Base-by-base conservation (phyloP, 2,888 invertebrate species). In the Priocnemis perturbator region DNA sequence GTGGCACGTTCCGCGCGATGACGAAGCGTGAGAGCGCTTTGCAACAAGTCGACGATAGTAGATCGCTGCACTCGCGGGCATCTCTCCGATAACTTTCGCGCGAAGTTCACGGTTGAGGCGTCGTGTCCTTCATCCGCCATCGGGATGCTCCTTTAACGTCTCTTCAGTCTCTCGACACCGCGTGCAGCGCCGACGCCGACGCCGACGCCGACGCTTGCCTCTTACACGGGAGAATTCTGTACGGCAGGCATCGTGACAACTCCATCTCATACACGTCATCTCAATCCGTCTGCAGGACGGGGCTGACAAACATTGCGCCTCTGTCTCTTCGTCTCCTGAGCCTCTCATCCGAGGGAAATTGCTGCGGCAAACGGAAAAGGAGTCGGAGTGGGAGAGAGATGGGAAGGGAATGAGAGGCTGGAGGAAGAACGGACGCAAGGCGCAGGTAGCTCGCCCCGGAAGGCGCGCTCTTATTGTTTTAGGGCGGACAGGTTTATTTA, bases 401-500 rank as follows among this genome's bases (percentile, higher is more conserved):
- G 79, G 55, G 67, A 64, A 64, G 64, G 68, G 66, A 65, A 69
- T 44, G 47, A 17, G 52, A 52, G 53, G 44, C n/a, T 7, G 60
- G 21, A 5, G 52, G 37, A 45, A 30, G 2, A 14, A 44, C 64
- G 64, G 56, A 47, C 64, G 37, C 37, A 66, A 69, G 59, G 37
- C 57, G 68, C 60, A 68, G 73, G 72, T 74, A 73, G 79, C 78
- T 84, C 81, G 71, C 70, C 73, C 72, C 74, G 66, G 76, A 77
- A 81, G 81, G 82, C 80, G 37, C 37, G 79, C 75, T 84, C 82
- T 85, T 85, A 85, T 85, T 84, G 85, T 85, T 85, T 86, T 81
- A 83, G 83, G 82, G 83, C 81, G 77, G 85, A 86, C 86, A 86
- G 87, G 81, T 86, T 87, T 86, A 87, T 86, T 86, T 86, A 85